Evolutionary conservation across 1,140 invertebrate genomes (phyloP).

Genomic region (Eumaeus atala): DNA sequence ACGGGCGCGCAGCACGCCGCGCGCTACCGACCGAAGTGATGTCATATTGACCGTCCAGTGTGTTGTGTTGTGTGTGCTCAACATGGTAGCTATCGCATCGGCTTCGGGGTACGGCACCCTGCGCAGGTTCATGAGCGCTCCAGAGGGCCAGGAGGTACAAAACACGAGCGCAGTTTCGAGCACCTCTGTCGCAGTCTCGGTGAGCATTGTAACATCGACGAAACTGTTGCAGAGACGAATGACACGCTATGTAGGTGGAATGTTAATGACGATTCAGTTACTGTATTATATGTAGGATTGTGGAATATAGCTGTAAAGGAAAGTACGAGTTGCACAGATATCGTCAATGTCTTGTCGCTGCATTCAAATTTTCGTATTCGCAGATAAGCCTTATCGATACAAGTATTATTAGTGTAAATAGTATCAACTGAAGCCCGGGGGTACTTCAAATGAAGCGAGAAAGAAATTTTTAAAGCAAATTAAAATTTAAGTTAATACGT

Average conservation of each 20-base stretch:
- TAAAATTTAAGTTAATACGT: no score
- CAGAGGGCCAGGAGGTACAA: conserved; percentile 47
- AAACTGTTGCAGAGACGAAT: conserved; percentile 22
- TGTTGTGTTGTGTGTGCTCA: conserved; percentile 45
- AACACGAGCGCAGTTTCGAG: conserved; percentile 41
- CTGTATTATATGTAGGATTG: conserved; percentile 1
- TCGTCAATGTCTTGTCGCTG: no score
- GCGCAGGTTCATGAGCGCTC: conserved; percentile 63
- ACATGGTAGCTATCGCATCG: conserved; percentile 65
- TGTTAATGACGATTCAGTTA: conserved; percentile 31
- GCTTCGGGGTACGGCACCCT: conserved; percentile 67
- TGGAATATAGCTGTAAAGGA: background rate
- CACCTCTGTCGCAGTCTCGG: conserved; percentile 65
- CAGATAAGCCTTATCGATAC: background rate
- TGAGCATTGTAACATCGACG: conserved; percentile 31
- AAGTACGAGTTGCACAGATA: background rate
- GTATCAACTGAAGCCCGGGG: no score
- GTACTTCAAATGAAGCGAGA: no score
- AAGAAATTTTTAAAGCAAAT: no score
- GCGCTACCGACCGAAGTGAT: conserved; percentile 48
- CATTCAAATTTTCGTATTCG: conserved; percentile 1
- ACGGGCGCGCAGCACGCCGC: conserved; percentile 50
- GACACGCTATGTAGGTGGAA: conserved; percentile 31
- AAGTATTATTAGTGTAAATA: no score
- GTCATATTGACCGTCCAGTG: conserved; percentile 40